Base-by-base conservation (phyloP, 2,797 vertebrate genomes). In the Ambastaia sidthimunki region DNA sequence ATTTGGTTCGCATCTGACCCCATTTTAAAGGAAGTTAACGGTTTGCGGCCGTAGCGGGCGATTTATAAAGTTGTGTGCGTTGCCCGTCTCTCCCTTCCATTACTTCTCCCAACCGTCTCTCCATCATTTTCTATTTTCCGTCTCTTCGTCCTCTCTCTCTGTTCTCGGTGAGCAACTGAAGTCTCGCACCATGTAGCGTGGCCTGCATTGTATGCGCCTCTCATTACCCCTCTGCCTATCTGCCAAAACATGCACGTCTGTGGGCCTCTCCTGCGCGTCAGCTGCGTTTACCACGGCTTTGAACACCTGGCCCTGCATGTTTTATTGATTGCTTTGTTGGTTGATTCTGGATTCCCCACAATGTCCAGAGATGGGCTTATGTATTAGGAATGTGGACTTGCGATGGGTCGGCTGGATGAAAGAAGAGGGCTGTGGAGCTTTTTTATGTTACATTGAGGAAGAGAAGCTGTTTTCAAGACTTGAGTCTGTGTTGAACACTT, bases 301-400 rank as follows among this genome's bases (percentile, higher is more conserved):
- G 93, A 93, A 93, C 87, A 80, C 85, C 84, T 69, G 82, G 74
- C 84, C 72, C 84, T 82, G 89, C 88, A 93, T 94, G 90, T 93
- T 93, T 93, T 94, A 93, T 93, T 92, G 89, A 94, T 91, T 80
- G 76, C 87, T 86, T 92, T 93, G 93, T 93, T 93, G 91, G 89
- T 92, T 91, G 90, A 91, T 90, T 87, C 89, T 70, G 87, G 86
- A 90, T 84, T 89, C 90, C 89, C 85, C 89, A 91, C 90, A 92
- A 89, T 85, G 85, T 89, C 83, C 78, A 85, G 69, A 81, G 87
- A 90, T 90, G 85, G 89, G 82, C 85, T 93, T 91, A 93, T 93
- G 91, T 87, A 92, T 93, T 91, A 93, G 91, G 92, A 88, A 93
- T 93, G 78, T 11, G 87, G 80, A 82, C 84, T 86, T 83, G 82